Evolutionary conservation across 2,888 invertebrate genomes (phyloP).

Genomic region (Hyposoter dolosus): DNA sequence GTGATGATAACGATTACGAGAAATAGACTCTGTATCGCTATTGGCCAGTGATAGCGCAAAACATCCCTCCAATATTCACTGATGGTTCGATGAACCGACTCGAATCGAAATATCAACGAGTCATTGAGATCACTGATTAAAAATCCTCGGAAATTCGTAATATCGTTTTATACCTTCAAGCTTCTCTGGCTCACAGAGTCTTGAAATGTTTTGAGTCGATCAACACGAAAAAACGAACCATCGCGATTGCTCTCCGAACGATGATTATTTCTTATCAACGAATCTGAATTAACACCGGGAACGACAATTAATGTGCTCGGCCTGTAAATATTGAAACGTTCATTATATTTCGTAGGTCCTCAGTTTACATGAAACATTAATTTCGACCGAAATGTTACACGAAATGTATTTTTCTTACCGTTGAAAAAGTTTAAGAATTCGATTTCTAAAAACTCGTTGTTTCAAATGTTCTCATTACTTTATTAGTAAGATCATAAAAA

Average conservation of each 20-base stretch:
- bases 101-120: slow-evolving; percentile 33
- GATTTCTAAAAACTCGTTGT: no score
- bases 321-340: slow-evolving; percentile 24
- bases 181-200: slow-evolving; percentile 43
- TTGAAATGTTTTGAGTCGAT: slow-evolving; percentile 18
- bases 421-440: not conserved
- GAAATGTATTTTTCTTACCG: not conserved
- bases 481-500: not conserved
- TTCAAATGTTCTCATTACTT: not conserved
- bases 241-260: slow-evolving; percentile 24
- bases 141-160: not conserved
- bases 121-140: slow-evolving; percentile 18
- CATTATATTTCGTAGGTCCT: not conserved
- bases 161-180: slow-evolving; percentile 49
- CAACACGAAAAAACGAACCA: not conserved
- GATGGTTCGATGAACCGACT: slow-evolving; percentile 63
- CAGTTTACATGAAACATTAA: not conserved
- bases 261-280: slow-evolving; percentile 42
- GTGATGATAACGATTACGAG: slow-evolving; percentile 69
- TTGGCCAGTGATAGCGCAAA: slow-evolving; percentile 70
- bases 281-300: slow-evolving; percentile 39
- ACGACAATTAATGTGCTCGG: slow-evolving; percentile 46
- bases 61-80: slow-evolving; percentile 72
- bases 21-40: slow-evolving; percentile 69
- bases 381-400: not conserved